Conservation (phyloP, 1,140 invertebrate genomes). For the Drosophila lini region DNA sequence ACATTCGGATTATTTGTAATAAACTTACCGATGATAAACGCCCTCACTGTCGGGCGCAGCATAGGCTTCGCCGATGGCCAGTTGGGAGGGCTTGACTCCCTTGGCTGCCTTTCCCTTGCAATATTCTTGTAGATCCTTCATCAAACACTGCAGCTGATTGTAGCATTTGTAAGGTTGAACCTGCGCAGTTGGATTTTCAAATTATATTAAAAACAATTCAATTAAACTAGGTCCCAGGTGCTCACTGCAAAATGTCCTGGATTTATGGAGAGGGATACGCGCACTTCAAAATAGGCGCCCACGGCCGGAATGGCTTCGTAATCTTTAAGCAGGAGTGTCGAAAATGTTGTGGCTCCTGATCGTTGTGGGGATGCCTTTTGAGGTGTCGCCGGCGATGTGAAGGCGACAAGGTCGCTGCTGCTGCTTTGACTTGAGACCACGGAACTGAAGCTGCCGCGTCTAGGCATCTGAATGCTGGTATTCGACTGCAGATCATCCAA, state of each 20-base stretch:
- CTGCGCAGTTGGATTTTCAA: conserved; percentile 18
- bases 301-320: conserved; percentile 69
- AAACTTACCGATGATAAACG: conserved; percentile 74
- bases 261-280: conserved; percentile 72
- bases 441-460: conserved; percentile 64
- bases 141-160: conserved; percentile 68
- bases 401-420: conserved; percentile 36
- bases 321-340: conserved; percentile 57
- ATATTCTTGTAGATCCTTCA: conserved; percentile 75
- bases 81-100: conserved; percentile 31
- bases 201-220: background rate
- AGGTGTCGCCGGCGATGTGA: conserved; percentile 59
- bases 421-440: conserved; percentile 68
- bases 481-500: conserved; percentile 59
- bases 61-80: conserved; percentile 73
- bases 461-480: conserved; percentile 47
- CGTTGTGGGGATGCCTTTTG: conserved; percentile 24
- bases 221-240: background rate
- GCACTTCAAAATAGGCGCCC: conserved; percentile 76
- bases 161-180: conserved; percentile 80
- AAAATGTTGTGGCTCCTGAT: background rate
- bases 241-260: conserved; percentile 74
- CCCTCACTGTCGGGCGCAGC: conserved; percentile 67
- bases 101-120: conserved; percentile 50
- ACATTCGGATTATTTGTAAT: background rate